These are phyloP conservation scores for Seriola rivoliana DNA, from an alignment of 2,113 vertebrate genomes.

Conservation along the genomic window DNA sequence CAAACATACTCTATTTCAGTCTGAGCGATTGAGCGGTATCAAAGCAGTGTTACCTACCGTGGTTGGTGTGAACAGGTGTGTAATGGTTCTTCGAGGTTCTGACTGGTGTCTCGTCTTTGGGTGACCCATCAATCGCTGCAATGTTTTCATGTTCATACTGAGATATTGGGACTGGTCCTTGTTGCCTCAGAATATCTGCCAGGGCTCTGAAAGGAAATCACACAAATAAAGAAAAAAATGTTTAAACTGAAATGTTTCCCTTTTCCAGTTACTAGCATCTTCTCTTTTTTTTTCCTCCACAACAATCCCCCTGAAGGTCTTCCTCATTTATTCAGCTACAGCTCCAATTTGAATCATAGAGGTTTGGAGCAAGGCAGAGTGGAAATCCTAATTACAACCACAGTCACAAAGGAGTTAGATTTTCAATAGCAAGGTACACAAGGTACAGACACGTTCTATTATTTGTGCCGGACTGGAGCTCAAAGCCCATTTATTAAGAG, in stretches of 20 bases:
- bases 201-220: slow-evolving; percentile 89
- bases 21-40: background rate
- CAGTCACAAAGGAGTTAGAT: slow-evolving; percentile 29
- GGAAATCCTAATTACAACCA: slow-evolving; percentile 61
- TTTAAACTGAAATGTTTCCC: background rate
- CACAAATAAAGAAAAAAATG: background rate
- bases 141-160: slow-evolving; percentile 97
- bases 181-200: slow-evolving; percentile 97
- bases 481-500: slow-evolving; percentile 27
- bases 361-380: slow-evolving; percentile 12
- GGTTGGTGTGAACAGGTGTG: slow-evolving; percentile 92
- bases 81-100: slow-evolving; percentile 96
- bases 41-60: slow-evolving; percentile 81
- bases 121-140: slow-evolving; percentile 90
- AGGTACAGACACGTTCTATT: slow-evolving; percentile 32
- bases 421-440: slow-evolving; percentile 33
- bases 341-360: slow-evolving; percentile 47
- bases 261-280: slow-evolving; percentile 25
- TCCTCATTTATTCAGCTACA: slow-evolving; percentile 53
- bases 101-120: slow-evolving; percentile 95
- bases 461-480: background rate
- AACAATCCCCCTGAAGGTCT: slow-evolving; percentile 28
- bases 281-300: background rate
- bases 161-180: slow-evolving; percentile 92
- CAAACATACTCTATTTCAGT: background rate